Evolutionary conservation across 2,113 vertebrate genomes (phyloP).

Genomic region (Scortum barcoo): DNA sequence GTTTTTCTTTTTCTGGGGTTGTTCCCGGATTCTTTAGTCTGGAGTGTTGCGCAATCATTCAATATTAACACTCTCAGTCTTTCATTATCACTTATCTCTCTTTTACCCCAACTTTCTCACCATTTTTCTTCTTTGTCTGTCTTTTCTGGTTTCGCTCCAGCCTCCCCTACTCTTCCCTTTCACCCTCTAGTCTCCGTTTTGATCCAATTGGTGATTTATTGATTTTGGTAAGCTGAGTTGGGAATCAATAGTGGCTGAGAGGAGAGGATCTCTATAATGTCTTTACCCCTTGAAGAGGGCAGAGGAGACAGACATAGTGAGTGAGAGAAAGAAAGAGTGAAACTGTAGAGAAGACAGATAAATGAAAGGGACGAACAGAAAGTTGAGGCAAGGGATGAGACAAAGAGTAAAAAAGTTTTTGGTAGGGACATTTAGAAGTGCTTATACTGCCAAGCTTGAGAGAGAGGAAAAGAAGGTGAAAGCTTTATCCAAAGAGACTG

Average conservation of each 20-base stretch:
- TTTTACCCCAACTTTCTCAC: conserved; percentile 1
- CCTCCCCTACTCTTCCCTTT: conserved; percentile 1
- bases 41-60: neutral
- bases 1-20: too few relatives aligned
- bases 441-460: neutral
- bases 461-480: neutral
- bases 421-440: neutral
- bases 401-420: conserved; percentile 1
- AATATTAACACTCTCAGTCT: neutral
- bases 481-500: neutral
- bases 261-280: conserved; percentile 58
- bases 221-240: conserved; percentile 68
- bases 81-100: neutral
- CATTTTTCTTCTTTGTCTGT: conserved; percentile 8
- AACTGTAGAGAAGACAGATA: neutral
- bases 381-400: neutral
- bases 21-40: neutral
- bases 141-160: neutral
- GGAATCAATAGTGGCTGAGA: conserved; percentile 65
- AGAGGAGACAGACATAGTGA: conserved; percentile 30
- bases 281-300: conserved; percentile 50
- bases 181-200: conserved; percentile 47
- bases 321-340: conserved; percentile 8
- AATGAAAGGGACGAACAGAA: conserved; percentile 5
- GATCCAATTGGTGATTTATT: conserved; percentile 75